phyloP scores from a whole-genome alignment of 2,113 vertebrate species.

The Malurus elegans region DNA sequence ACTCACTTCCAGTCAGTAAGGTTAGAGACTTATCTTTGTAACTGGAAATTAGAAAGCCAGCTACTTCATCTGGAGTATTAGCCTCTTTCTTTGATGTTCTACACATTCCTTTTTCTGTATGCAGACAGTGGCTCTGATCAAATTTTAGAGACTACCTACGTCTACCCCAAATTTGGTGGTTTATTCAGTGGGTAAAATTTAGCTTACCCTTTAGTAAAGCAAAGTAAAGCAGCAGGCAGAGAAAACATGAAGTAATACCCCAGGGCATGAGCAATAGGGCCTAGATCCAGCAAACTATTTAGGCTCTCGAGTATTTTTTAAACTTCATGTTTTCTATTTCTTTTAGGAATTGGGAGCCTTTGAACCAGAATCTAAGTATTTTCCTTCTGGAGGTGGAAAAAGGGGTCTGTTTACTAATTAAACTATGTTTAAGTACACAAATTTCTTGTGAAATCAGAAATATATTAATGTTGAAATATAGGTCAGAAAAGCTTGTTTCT shows the following conservation, averaged over 20 bases:
- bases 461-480: not conserved
- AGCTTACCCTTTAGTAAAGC: not conserved
- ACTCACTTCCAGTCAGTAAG: not conserved
- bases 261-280: not conserved
- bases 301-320: not conserved
- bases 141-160: not conserved
- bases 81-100: not conserved
- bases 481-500: not conserved
- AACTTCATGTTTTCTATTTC: not conserved
- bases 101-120: not conserved
- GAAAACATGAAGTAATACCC: not conserved
- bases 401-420: not conserved
- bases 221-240: not conserved
- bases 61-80: not conserved
- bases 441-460: not conserved
- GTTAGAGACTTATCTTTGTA: not conserved
- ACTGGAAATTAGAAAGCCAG: not conserved
- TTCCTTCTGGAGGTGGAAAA: not conserved
- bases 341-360: not conserved
- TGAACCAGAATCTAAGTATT: not conserved
- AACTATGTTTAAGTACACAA: not conserved
- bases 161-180: not conserved
- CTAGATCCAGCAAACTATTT: not conserved
- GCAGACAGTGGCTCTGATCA: not conserved
- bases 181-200: not conserved